Evolutionary conservation across 2,888 invertebrate species (phyloP).

Genomic region (Diadegma fenestrale): DNA sequence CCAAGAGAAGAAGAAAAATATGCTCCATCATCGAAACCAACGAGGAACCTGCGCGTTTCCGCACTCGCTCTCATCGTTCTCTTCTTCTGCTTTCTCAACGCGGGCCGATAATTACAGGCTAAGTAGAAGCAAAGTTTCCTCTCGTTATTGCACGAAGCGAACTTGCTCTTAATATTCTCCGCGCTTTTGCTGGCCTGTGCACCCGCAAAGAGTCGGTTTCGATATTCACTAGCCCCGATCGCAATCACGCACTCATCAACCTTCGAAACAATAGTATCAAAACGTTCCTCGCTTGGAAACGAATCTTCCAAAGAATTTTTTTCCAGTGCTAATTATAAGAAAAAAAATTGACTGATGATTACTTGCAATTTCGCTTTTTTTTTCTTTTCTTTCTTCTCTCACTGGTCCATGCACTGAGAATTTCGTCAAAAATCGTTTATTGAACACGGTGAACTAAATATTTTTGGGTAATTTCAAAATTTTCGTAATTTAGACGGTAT

Average conservation of each 20-base stretch:
- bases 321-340: neutral
- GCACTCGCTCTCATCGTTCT: neutral
- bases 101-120: constrained; percentile 73
- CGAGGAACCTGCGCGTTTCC: constrained; percentile 32
- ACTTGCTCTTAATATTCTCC: constrained; percentile 23
- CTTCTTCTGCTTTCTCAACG: constrained; percentile 38
- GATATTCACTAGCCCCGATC: neutral
- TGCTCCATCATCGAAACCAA: constrained; percentile 56
- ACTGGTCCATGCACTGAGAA: no score
- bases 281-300: neutral
- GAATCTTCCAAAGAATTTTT: neutral
- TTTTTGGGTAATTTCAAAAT: no score
- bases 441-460: no score
- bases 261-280: neutral
- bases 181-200: neutral
- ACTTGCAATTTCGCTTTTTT: neutral
- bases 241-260: constrained; percentile 11
- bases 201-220: neutral
- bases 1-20: constrained; percentile 27
- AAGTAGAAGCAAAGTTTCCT: constrained; percentile 73
- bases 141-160: constrained; percentile 25
- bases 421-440: no score
- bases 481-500: no score
- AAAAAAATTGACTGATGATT: neutral
- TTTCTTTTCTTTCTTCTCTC: neutral